Evolutionary conservation across 2,797 vertebrate genomes (phyloP).

Genomic region (Schizothorax lantsangensis): DNA sequence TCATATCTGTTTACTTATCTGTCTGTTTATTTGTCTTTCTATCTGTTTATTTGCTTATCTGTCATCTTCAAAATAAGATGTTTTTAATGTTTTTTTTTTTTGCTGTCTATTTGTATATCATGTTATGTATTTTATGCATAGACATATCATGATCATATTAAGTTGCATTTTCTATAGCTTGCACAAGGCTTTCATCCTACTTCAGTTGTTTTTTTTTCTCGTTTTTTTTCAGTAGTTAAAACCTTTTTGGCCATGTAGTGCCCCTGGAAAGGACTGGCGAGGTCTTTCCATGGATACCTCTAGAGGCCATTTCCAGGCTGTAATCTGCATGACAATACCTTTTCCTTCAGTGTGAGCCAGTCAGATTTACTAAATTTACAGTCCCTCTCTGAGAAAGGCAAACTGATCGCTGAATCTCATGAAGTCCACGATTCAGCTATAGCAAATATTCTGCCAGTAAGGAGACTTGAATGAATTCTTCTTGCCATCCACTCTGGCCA

Average conservation of each 20-base stretch:
- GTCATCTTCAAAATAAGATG: background rate
- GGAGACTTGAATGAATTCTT: background rate
- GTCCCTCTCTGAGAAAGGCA: conserved; percentile 16
- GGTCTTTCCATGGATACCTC: conserved; percentile 40
- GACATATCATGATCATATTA: background rate
- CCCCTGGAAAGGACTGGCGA: conserved; percentile 1
- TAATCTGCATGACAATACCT: conserved; percentile 49
- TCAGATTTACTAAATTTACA: conserved; percentile 28
- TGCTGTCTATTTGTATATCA: background rate
- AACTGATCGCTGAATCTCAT: conserved; percentile 1
- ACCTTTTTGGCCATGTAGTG: conserved; percentile 18
- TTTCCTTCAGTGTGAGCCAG: conserved; percentile 1
- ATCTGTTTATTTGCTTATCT: background rate
- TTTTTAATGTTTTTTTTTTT: background rate
- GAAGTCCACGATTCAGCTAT: background rate
- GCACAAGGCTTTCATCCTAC: background rate
- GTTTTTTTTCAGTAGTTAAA: background rate
- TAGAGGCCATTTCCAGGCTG: conserved; percentile 33
- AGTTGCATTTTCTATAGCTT: background rate
- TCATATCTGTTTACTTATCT: background rate
- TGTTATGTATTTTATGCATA: background rate
- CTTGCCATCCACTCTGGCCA: background rate
- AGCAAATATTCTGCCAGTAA: conserved; percentile 1
- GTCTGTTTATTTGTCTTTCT: no score
- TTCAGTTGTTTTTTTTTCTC: background rate